Conservation (phyloP, 2,888 invertebrate genomes). For the Ornithoptera alexandrae region DNA sequence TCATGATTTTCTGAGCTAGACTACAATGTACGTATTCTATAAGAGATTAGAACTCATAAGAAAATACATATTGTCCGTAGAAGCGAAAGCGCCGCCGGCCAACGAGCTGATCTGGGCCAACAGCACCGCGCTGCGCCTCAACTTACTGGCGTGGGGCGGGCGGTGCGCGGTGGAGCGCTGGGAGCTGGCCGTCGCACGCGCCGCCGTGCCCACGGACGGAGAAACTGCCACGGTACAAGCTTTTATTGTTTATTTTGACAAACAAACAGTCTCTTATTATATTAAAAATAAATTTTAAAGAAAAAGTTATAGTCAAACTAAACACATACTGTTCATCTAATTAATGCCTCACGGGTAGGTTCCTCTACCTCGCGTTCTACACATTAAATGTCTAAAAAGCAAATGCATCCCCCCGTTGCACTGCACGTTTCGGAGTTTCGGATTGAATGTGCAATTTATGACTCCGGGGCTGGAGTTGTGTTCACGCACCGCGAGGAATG, state of each 20-base stretch:
- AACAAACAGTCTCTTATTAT: no score
- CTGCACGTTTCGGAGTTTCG: no score
- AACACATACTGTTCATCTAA: no score
- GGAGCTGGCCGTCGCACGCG: slow-evolving; percentile 45
- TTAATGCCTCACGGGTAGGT: background rate
- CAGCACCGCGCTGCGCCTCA: slow-evolving; percentile 83
- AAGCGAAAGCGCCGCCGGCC: slow-evolving; percentile 82
- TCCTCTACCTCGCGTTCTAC: background rate
- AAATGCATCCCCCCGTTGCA: no score
- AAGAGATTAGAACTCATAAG: slow-evolving; percentile 28
- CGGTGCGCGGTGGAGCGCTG: slow-evolving; percentile 85
- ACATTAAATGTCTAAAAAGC: background rate
- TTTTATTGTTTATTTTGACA: no score
- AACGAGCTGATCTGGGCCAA: slow-evolving; percentile 84
- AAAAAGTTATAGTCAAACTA: no score
- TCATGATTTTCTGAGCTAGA: no score
- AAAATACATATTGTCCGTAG: slow-evolving; percentile 44
- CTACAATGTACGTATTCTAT: no score
- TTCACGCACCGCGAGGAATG: no score
- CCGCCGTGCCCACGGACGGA: slow-evolving; percentile 45
- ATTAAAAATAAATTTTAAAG: no score
- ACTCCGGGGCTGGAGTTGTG: no score
- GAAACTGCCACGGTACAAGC: slow-evolving; percentile 50
- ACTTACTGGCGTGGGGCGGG: slow-evolving; percentile 85
- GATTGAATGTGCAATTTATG: no score